Percentiles rank a stretch among this genome's conserved stretches.
Evolutionary conservation across 2,113 vertebrate species (phyloP).

Genomic region (Heliornis fulica): DNA sequence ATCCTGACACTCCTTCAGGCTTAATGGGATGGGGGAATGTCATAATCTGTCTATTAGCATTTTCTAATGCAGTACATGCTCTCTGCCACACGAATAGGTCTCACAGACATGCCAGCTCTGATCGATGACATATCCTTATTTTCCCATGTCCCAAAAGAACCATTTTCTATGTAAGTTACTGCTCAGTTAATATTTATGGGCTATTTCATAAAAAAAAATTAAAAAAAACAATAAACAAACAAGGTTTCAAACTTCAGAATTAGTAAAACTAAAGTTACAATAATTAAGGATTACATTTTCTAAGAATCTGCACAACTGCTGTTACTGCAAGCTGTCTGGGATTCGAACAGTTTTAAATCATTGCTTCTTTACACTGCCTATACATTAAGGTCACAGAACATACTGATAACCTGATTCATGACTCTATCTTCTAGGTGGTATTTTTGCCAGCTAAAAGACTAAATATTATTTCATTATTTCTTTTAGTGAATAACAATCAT

Average conservation of each 20-base stretch:
- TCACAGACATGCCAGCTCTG: background rate
- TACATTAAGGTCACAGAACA: background rate
- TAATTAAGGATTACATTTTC: background rate
- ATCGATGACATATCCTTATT: background rate
- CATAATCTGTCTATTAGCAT: background rate
- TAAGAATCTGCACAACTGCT: background rate
- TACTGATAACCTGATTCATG: background rate
- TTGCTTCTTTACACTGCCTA: background rate
- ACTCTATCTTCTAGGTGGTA: background rate
- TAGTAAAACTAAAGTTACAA: background rate
- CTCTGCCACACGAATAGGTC: background rate
- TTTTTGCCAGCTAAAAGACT: background rate
- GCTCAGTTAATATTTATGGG: background rate
- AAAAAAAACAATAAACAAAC: background rate
- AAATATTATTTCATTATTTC: background rate
- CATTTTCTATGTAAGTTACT: rapidly evolving
- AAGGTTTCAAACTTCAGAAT: background rate
- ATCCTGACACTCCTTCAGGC: background rate
- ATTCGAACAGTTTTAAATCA: background rate
- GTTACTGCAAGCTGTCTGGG: background rate
- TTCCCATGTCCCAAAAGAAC: background rate
- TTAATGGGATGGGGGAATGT: background rate
- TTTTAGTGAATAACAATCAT: background rate
- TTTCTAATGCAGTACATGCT: background rate
- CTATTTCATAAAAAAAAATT: background rate